Evolutionary conservation across 2,113 vertebrate genomes (phyloP).

Genomic region (Lichenostomus cassidix): DNA sequence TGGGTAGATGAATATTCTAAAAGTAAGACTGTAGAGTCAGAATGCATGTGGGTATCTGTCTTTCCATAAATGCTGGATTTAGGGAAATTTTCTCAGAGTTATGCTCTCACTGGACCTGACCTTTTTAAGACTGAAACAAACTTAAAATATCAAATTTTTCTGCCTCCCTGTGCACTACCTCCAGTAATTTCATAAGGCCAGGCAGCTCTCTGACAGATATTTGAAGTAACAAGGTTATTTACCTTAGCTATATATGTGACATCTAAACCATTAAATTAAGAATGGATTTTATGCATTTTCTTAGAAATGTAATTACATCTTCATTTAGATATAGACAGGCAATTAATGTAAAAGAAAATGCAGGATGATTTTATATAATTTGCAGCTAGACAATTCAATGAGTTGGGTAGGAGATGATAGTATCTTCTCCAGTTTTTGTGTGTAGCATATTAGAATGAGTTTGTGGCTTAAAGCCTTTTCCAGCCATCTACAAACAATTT

Average conservation of each 20-base stretch:
- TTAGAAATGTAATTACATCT: not conserved
- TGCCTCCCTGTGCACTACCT: not conserved
- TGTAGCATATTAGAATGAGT: not conserved
- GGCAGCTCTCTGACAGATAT: not conserved
- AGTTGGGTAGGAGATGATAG: not conserved
- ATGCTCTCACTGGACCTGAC: not conserved
- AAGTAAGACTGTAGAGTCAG: not conserved
- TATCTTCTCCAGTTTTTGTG: not conserved
- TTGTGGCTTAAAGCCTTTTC: not conserved
- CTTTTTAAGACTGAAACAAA: slow-evolving; percentile 1
- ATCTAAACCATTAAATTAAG: not conserved
- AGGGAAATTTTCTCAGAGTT: not conserved
- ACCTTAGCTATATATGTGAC: not conserved
- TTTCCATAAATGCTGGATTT: not conserved
- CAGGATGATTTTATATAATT: not conserved
- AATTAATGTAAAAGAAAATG: not conserved
- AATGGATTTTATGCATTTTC: not conserved
- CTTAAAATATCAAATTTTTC: not conserved
- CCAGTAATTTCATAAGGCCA: not conserved
- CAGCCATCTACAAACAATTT: not conserved
- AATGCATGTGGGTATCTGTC: not conserved
- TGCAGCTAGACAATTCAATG: not conserved
- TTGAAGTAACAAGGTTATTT: not conserved
- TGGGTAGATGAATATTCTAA: not conserved
- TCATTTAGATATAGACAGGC: not conserved